Percentiles rank a stretch among this genome's conserved stretches.
phyloP scores from a whole-genome alignment of 2,797 vertebrate genomes.

The Cynodonichthys magdalenae region DNA sequence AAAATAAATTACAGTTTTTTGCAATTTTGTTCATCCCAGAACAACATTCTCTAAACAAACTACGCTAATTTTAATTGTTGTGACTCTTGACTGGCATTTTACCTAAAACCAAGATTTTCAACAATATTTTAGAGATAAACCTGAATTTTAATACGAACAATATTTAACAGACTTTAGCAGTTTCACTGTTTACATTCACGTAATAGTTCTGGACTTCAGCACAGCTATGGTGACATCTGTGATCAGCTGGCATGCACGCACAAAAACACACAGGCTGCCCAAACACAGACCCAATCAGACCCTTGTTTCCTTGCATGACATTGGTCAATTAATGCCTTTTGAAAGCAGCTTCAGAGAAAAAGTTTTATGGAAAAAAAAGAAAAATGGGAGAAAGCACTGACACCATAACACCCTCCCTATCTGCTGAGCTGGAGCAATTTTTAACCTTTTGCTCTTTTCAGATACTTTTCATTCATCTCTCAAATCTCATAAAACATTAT shows the following conservation, averaged over 20 bases:
- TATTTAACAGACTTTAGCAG: not conserved
- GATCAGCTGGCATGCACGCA: not conserved
- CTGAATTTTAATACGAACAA: no score
- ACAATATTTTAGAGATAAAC: no score
- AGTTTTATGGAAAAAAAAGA: slow-evolving; percentile 16
- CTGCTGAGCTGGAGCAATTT: slow-evolving; percentile 27
- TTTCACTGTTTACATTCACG: slow-evolving; percentile 10
- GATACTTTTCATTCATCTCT: not conserved
- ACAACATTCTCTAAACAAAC: no score
- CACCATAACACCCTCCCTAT: slow-evolving; percentile 33
- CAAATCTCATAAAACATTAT: slow-evolving; percentile 5
- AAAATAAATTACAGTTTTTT: no score
- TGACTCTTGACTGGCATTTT: no score
- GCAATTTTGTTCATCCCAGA: no score
- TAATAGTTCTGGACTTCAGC: slow-evolving; percentile 35
- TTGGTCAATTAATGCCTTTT: slow-evolving; percentile 68
- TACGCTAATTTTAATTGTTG: no score
- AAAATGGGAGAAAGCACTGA: slow-evolving; percentile 29
- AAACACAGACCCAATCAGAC: slow-evolving; percentile 54
- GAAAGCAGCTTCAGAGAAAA: slow-evolving; percentile 56
- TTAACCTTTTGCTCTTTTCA: not conserved
- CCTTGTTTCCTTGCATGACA: slow-evolving; percentile 67
- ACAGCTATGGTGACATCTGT: slow-evolving; percentile 29
- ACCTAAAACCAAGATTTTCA: no score
- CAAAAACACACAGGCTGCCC: slow-evolving; percentile 34